Base-by-base conservation (phyloP, 2,888 invertebrate species). In the Ennomos erosarius region DNA sequence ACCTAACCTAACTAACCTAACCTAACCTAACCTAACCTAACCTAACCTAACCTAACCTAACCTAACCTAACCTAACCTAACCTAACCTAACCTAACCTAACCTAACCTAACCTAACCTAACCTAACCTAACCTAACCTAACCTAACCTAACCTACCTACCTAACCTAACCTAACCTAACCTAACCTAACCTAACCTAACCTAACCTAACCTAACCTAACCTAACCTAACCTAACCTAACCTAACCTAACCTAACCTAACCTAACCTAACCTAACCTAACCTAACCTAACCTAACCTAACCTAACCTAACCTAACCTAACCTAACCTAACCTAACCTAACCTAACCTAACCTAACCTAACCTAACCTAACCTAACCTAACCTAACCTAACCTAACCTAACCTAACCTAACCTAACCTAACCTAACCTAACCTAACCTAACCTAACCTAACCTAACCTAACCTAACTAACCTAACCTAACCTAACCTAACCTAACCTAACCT, bases 1-100 rank as follows among this genome's bases (percentile, higher is more conserved):
- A 45, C 45, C 45, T 45, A 45, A 45, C 45, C 45, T 45, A 45
- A 45, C 45, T 45, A 45, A 45, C 45, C 45, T 45, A 45, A 45
- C 45, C 45, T 45, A 45, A 45, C 45, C 45, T 45, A 45, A 45
- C 45, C 45, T 45, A 45, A 45, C 45, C 45, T 45, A 45, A 45
- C 45, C 45, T 45, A 45, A 45, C 45, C 45, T 45, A 45, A 45
- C 45, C 45, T 45, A 45, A 45, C 45, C 45, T 45, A 45, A 45
- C 45, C 45, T 45, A 45, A 45, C 45, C 45, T 45, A 45, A 45
- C 45, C 45, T 45, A 45, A 45, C 45, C 45, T 45, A 45, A 45
- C 45, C 45, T 45, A 45, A 45, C 45, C 45, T 45, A 45, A 45
- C 45, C 45, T 45, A 45, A 45, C 45, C 45, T 45, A 45, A 45